phyloP scores from a whole-genome alignment of 2,797 vertebrate species.

The Crocodylus rhombifer region DNA sequence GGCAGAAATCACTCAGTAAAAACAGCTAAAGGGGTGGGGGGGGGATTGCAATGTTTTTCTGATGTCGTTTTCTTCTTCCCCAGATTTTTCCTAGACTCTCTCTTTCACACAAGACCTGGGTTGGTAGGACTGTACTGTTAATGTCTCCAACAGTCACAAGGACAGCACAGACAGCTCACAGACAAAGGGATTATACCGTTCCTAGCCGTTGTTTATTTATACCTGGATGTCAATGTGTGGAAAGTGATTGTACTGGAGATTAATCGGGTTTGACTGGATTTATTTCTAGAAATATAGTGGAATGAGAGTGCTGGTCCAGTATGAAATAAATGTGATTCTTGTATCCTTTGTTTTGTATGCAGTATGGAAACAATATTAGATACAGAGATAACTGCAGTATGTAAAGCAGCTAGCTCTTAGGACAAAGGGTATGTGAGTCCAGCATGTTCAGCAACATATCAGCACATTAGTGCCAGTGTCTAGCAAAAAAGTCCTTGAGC shows the following conservation, averaged over 20 bases:
- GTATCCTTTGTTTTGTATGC: background rate
- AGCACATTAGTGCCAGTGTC: background rate
- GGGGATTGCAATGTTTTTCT: background rate
- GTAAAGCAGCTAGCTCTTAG: background rate
- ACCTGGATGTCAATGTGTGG: background rate
- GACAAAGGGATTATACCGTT: background rate
- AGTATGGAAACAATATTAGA: background rate
- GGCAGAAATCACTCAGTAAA: background rate
- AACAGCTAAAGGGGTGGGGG: background rate
- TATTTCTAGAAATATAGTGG: background rate
- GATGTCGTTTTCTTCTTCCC: background rate
- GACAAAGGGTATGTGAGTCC: background rate
- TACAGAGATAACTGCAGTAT: fast-evolving
- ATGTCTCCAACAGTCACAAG: background rate
- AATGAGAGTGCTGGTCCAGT: background rate
- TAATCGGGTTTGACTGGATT: too few species aligned
- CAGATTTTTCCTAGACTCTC: background rate
- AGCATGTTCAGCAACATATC: background rate
- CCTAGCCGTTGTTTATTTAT: background rate
- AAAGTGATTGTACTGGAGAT: too few species aligned
- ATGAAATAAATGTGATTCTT: background rate
- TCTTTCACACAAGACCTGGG: background rate
- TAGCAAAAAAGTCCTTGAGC: background rate
- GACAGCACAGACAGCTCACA: background rate
- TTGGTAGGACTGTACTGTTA: background rate